phyloP scores from a whole-genome alignment of 2,888 invertebrate species.

The Phyllotreta cruciferae region DNA sequence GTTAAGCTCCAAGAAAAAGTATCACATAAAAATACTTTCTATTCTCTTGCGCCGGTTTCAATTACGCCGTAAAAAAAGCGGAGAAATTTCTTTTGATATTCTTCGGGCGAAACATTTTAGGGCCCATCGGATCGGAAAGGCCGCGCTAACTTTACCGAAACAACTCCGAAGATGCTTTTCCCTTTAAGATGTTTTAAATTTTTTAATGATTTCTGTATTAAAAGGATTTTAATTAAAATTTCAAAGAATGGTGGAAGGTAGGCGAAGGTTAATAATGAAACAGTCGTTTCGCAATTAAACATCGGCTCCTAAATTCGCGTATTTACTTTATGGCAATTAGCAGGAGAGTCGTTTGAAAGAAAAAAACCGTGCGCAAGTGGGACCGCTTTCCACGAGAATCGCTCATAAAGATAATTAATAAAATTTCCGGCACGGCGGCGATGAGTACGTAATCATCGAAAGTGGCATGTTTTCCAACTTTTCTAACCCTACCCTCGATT shows the following conservation, averaged over 20 bases:
- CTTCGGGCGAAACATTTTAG: slow-evolving; percentile 10
- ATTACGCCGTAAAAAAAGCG: slow-evolving; percentile 28
- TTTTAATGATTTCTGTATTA: no score
- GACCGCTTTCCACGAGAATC: neutral
- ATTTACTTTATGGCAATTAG: no score
- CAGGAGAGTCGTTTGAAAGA: no score
- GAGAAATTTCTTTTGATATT: slow-evolving; percentile 20
- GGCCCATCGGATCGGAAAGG: slow-evolving; percentile 12
- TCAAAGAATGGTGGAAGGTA: no score
- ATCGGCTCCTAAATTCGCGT: no score
- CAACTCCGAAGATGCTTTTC: no score
- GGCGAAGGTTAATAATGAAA: no score
- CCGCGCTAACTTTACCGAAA: neutral
- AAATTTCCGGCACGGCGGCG: slow-evolving; percentile 12
- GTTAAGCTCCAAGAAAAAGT: slow-evolving; percentile 27
- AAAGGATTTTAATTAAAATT: no score
- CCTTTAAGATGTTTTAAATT: no score
- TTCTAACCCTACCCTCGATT: slow-evolving; percentile 33
- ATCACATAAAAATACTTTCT: slow-evolving; percentile 30
- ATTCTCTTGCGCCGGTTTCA: slow-evolving; percentile 30
- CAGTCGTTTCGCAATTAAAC: no score
- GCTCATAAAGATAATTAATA: neutral
- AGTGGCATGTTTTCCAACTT: slow-evolving; percentile 30
- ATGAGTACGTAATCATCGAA: slow-evolving; percentile 23
- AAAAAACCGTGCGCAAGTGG: no score